Base-by-base conservation (phyloP, 1,140 invertebrate genomes). In the Pseudoatta argentina region DNA sequence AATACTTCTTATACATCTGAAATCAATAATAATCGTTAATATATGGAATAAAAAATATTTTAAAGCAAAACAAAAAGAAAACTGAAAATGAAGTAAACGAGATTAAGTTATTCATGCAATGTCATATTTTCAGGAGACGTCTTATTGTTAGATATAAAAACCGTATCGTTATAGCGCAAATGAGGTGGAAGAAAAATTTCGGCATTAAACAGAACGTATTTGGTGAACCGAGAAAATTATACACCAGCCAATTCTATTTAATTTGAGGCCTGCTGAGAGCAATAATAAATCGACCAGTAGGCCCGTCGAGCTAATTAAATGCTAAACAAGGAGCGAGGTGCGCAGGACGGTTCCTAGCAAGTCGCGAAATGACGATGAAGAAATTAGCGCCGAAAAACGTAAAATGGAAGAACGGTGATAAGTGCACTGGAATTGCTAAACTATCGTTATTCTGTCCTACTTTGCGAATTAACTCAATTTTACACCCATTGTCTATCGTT, bases 251-350 rank as follows among this genome's bases (percentile, higher is more conserved):
- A 82, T 82, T 82, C 10, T 10, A 72, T 72, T 82, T 53, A 12
- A 21, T 14, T 44, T 30, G 66, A 71, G 21, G 64, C 16, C 81
- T 39, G n/a, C n/a, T 27, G 27, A 59, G 73, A 44, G 75, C 59
- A 82, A 82, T 72, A 88, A 90, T 85, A 69, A 89, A 86, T 24
- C 30, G 1, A 57, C 64, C 30, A 30, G 78, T 87, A 27, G 75
- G 66, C 48, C 51, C 55, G 39, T 75, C 85, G 61, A 72, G 69
- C 61, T 91, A 92, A 91, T 92, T 92, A 92, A 91, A 91, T 72
- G 51, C 24, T 72, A 87, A n/a, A 71, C 34, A 83, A 57, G 61
- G 71, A 44, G 27, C 10, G 18, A 67, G 39, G 18, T 6, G 48
- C 63, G 10, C 16, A 30, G 12, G 14, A n/a, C 10, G 8, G 2